phyloP scores from a whole-genome alignment of 2,113 vertebrate genomes.

The Sula dactylatra region DNA sequence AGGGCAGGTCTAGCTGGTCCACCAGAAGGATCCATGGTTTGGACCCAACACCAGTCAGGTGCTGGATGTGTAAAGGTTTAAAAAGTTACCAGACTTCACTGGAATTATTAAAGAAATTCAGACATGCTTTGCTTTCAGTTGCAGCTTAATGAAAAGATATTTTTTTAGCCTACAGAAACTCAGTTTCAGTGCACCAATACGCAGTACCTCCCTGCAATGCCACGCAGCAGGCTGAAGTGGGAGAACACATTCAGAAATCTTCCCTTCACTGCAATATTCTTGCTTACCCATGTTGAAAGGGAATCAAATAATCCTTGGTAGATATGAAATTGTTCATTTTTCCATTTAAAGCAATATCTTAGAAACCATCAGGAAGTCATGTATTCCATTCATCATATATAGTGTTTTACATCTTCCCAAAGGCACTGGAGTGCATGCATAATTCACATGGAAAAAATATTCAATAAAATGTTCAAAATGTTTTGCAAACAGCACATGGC shows the following conservation, averaged over 20 bases:
- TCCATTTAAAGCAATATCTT: not conserved
- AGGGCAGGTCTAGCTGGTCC: accelerated
- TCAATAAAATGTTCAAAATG: conserved; percentile 1
- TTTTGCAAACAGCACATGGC: not conserved
- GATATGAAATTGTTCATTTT: not conserved
- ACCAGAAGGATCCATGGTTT: not conserved
- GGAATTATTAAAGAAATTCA: not conserved
- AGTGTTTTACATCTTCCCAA: not conserved
- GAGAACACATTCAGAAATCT: not conserved
- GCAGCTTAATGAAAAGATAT: not conserved
- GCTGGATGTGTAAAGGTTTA: accelerated
- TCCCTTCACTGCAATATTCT: not conserved
- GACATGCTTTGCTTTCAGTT: not conserved
- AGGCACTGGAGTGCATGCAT: not conserved
- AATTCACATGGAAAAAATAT: conserved; percentile 20
- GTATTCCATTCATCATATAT: not conserved
- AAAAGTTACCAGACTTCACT: not conserved
- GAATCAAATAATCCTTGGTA: not conserved
- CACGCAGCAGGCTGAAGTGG: not conserved
- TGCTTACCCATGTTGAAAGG: not conserved
- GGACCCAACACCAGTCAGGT: not conserved
- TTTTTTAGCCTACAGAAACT: not conserved
- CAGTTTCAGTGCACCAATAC: not conserved
- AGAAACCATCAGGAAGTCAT: not conserved
- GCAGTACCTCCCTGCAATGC: not conserved